These are phyloP conservation scores for Laothoe populi DNA, from an alignment of 2,888 invertebrate genomes.

Conservation along the genomic window DNA sequence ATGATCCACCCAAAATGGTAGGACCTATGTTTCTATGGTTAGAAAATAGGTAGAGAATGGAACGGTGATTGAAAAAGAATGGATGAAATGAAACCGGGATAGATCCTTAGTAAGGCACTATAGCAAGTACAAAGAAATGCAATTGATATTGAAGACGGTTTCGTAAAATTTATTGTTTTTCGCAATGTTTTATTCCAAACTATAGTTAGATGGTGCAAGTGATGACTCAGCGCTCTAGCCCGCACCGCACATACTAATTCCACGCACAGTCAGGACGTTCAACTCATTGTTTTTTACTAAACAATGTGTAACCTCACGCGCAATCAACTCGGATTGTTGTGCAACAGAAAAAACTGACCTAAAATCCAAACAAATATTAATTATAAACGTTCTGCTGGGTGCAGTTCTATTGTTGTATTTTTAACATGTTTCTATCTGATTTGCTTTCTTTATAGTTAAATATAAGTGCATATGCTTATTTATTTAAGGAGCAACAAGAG, in stretches of 20 bases:
- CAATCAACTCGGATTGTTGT: constrained; percentile 15
- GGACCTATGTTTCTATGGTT: too few relatives aligned
- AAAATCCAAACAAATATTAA: constrained; percentile 6
- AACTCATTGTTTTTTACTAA: constrained; percentile 52
- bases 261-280: constrained; percentile 49
- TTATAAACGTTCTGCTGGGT: not conserved
- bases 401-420: not conserved
- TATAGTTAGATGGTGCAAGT: not conserved
- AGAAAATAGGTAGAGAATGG: too few relatives aligned
- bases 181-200: not conserved
- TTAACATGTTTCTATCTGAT: not conserved
- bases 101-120: too few relatives aligned
- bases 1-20: too few relatives aligned
- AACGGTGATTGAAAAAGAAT: too few relatives aligned
- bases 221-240: constrained; percentile 56
- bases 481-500: too few relatives aligned
- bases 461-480: too few relatives aligned
- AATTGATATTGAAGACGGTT: too few relatives aligned
- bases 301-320: constrained; percentile 21
- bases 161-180: not conserved
- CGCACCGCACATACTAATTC: constrained; percentile 60
- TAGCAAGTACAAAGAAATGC: too few relatives aligned
- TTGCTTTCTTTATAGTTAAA: not conserved
- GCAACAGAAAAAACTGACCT: constrained; percentile 1
- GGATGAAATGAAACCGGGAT: too few relatives aligned